Percentiles rank a stretch among this genome's conserved stretches.
phyloP scores from a whole-genome alignment of 2,797 vertebrate genomes.

The Podargus strigoides region DNA sequence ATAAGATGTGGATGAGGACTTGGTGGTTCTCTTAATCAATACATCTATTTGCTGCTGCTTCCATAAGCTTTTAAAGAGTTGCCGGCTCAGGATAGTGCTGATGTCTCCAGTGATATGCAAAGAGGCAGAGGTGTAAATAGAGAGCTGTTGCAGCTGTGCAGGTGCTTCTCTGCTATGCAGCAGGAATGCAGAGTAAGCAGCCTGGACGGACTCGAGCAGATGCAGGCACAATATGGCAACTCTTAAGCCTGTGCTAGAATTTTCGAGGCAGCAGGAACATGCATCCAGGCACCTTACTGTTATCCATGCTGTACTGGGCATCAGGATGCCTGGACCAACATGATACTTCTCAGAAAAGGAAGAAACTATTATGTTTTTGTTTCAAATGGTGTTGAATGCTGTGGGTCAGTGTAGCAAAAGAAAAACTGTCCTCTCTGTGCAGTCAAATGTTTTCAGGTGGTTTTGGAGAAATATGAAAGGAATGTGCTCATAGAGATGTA shows the following conservation, averaged over 20 bases:
- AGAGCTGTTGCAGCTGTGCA: neutral
- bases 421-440: neutral
- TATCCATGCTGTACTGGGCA: neutral
- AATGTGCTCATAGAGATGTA: neutral
- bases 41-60: neutral
- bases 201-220: neutral
- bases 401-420: neutral
- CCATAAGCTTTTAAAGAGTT: slow-evolving; percentile 31
- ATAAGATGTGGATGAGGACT: neutral
- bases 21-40: slow-evolving; percentile 9
- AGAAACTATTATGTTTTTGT: neutral
- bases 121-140: neutral
- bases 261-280: neutral
- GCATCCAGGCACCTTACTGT: neutral
- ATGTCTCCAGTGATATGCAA: neutral
- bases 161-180: neutral
- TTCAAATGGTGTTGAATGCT: neutral
- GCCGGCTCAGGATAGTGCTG: slow-evolving; percentile 14
- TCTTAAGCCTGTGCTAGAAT: neutral
- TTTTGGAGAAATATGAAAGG: neutral
- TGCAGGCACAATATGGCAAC: neutral
- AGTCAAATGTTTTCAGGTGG: neutral
- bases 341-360: neutral
- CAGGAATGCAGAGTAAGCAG: neutral
- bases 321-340: neutral